These are phyloP conservation scores for Panurus biarmicus DNA, from an alignment of 2,113 vertebrate genomes.

Conservation along the genomic window DNA sequence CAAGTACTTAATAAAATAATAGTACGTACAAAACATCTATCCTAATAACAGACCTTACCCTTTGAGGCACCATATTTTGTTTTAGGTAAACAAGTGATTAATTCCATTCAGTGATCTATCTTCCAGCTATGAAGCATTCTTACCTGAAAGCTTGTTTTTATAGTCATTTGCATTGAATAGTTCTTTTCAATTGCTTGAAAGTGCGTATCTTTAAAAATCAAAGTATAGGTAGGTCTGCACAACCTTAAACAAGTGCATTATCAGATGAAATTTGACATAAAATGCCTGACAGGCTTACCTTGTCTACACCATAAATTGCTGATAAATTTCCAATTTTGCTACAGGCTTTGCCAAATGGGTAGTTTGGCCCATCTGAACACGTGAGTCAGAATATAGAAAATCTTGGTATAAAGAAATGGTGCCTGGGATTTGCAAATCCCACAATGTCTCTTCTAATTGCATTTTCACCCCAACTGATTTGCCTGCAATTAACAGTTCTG, in stretches of 20 bases:
- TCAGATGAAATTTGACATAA: neutral
- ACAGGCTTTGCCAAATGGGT: neutral
- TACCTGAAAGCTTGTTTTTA: neutral
- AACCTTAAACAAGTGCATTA: neutral
- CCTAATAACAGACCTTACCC: neutral
- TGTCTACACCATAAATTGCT: neutral
- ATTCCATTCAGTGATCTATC: neutral
- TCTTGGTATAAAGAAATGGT: neutral
- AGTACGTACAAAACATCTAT: neutral
- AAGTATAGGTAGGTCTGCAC: neutral
- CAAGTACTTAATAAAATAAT: neutral
- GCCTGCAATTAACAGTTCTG: slow-evolving; percentile 29
- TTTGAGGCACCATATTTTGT: neutral
- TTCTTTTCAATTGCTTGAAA: neutral
- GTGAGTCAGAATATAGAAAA: neutral
- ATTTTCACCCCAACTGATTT: slow-evolving; percentile 4
- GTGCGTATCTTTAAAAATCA: neutral
- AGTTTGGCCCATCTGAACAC: neutral
- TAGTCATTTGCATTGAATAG: neutral
- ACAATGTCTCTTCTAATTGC: slow-evolving; percentile 20
- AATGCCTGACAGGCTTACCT: neutral
- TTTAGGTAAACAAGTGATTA: neutral
- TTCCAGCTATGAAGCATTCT: neutral
- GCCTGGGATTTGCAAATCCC: neutral
- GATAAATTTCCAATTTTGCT: neutral